These are phyloP conservation scores for Syritta pipiens DNA, from an alignment of 2,888 invertebrate genomes.

Conservation along the genomic window DNA sequence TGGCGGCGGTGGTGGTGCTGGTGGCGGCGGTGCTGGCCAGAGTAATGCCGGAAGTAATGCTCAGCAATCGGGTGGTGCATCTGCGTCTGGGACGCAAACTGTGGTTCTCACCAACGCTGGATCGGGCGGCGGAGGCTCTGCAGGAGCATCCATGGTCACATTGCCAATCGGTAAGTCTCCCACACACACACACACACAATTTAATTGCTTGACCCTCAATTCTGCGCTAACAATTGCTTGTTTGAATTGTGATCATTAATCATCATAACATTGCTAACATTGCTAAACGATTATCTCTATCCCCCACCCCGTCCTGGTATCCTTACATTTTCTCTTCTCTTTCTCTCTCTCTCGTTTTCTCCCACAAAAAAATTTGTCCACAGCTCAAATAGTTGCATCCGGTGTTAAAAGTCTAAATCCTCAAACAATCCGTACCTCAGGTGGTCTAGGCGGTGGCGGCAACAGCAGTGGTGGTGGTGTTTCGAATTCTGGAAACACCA, in stretches of 20 bases:
- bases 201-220: slow-evolving; percentile 21
- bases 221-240: slow-evolving; percentile 61
- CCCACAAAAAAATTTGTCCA: slow-evolving; percentile 70
- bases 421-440: slow-evolving; percentile 78
- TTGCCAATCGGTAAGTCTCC: slow-evolving; percentile 83
- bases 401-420: slow-evolving; percentile 82
- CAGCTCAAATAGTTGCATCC: slow-evolving; percentile 83
- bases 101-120: slow-evolving; percentile 77
- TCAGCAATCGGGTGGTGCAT: slow-evolving; percentile 75
- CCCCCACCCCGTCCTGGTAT: slow-evolving; percentile 8
- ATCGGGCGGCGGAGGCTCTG: slow-evolving; percentile 40
- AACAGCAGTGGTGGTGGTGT: slow-evolving; percentile 27
- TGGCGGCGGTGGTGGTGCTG: slow-evolving; percentile 80
- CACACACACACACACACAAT: too few relatives aligned
- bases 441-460: slow-evolving; percentile 67
- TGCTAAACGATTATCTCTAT: slow-evolving; percentile 36
- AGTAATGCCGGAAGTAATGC: slow-evolving; percentile 81
- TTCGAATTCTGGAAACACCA: slow-evolving; percentile 50
- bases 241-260: slow-evolving; percentile 58
- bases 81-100: slow-evolving; percentile 78
- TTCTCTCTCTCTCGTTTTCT: slow-evolving; percentile 8
- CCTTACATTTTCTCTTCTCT: slow-evolving; percentile 37
- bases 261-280: slow-evolving; percentile 62
- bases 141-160: slow-evolving; percentile 81
- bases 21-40: too few relatives aligned